A percentile compares a stretch with the other conserved stretches of the same genome.
Evolutionary conservation across 2,797 vertebrate species (phyloP).

Genomic region (Labeo calbasu): DNA sequence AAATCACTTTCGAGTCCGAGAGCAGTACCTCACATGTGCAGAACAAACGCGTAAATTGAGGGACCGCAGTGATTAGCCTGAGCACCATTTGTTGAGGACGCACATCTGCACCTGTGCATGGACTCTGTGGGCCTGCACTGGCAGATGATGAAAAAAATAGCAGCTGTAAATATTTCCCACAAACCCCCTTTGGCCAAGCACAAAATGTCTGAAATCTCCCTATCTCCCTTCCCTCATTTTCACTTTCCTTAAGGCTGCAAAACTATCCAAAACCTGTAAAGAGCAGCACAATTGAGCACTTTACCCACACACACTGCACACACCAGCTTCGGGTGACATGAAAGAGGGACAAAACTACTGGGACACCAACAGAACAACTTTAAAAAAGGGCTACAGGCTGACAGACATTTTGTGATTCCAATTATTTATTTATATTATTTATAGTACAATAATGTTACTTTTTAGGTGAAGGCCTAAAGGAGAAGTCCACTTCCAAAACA

Average conservation of each 20-base stretch:
- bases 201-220: constrained; percentile 74
- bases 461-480: background rate
- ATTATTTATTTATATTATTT: background rate
- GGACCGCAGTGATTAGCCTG: constrained; percentile 68
- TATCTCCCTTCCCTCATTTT: constrained; percentile 70
- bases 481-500: too few relatives aligned
- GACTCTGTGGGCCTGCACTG: constrained; percentile 27
- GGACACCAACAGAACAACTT: constrained; percentile 8
- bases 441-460: background rate
- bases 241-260: constrained; percentile 68
- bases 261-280: constrained; percentile 40
- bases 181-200: constrained; percentile 76
- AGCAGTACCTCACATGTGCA: constrained; percentile 9
- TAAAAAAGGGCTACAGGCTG: constrained; percentile 7
- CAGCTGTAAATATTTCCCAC: constrained; percentile 75
- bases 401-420: background rate
- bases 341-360: constrained; percentile 2
- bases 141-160: constrained; percentile 50
- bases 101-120: constrained; percentile 45
- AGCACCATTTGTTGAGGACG: constrained; percentile 38
- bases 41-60: constrained; percentile 23
- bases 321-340: background rate
- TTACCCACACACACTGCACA: constrained; percentile 19
- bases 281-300: constrained; percentile 24
- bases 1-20: constrained; percentile 49